Evolutionary conservation across 1,140 invertebrate species (phyloP), one percentile per base, ranked within the genome.

Genomic region (Ips nitidus): DNA sequence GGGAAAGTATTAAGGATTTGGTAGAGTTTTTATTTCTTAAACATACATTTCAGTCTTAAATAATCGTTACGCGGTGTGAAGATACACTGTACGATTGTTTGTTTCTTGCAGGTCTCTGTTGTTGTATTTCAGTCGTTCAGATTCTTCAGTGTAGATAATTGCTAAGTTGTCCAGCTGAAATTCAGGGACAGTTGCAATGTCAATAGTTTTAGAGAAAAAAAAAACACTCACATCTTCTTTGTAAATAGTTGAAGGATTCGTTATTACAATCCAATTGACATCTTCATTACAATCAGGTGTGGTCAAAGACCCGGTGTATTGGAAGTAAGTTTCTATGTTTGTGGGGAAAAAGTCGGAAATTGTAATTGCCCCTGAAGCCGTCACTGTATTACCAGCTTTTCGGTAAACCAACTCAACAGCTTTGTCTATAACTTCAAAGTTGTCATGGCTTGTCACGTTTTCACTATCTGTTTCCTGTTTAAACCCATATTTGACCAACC

Each of bases 191-290:
- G 6, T 2, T 22, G 38, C 42, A 59, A n/a, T 50, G 37, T 36
- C 4, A 59, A 42, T 59, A 8, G 41, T 40, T 62, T 37, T 1
- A 37, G 3, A 38, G 56, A 72, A 5, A 69, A 71, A 50, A 4
- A 3, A 75, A 70, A 62, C 69, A n/a, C 62, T 70, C 61, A 70
- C 69, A 60, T 70, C 52, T n/a, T 45, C 47, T 37, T 5, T 1
- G 8, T 7, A 52, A 39, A 70, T 70, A 45, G 37, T 7, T 43
- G 41, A 2, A 39, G 38, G 4, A 40, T 65, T 8, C 6, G 55
- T 52, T 3, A 66, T 58, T 8, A 70, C 47, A 42, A 70, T 60
- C 69, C 69, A 70, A 1, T 38, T 66, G 36, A 70, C 50, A 39
- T 39, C 1, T 61, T 70, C 69, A 3, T 5, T 60, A 47, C 69